phyloP scores from a whole-genome alignment of 2,888 invertebrate genomes.

The Diaprepes abbreviatus region DNA sequence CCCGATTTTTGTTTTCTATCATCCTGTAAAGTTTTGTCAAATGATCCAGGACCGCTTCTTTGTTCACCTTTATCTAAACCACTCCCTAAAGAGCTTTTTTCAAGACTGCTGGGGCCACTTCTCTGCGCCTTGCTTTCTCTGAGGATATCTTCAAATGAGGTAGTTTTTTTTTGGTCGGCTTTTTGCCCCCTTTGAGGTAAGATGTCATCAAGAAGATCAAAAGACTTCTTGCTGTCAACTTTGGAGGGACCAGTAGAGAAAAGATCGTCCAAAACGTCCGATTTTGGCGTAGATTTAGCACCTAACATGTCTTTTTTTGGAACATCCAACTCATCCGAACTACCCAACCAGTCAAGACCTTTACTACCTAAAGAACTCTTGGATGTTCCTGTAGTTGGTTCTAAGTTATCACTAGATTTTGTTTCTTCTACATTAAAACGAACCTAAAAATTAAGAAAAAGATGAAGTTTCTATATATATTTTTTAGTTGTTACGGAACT shows the following conservation, averaged over 20 bases:
- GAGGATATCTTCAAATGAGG: constrained; percentile 62
- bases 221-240: constrained; percentile 53
- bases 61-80: background rate
- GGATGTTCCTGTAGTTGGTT: constrained; percentile 56
- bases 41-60: constrained; percentile 11
- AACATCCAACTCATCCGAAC: constrained; percentile 41
- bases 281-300: constrained; percentile 22
- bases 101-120: constrained; percentile 20
- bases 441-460: too few species aligned
- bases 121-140: constrained; percentile 58
- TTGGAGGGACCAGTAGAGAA: constrained; percentile 28
- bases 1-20: background rate
- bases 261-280: constrained; percentile 38
- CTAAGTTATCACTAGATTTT: background rate
- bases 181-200: constrained; percentile 55
- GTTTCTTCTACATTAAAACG: constrained; percentile 40
- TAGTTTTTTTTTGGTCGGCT: constrained; percentile 55
- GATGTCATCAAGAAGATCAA: constrained; percentile 61
- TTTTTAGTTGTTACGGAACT: too few species aligned
- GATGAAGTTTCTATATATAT: too few species aligned
- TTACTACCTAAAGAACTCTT: constrained; percentile 50
- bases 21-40: background rate
- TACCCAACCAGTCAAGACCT: constrained; percentile 61
- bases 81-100: background rate
- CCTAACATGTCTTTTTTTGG: constrained; percentile 50